Evolutionary conservation across 1,140 invertebrate genomes (phyloP).

Genomic region (Drosophila neocordata): DNA sequence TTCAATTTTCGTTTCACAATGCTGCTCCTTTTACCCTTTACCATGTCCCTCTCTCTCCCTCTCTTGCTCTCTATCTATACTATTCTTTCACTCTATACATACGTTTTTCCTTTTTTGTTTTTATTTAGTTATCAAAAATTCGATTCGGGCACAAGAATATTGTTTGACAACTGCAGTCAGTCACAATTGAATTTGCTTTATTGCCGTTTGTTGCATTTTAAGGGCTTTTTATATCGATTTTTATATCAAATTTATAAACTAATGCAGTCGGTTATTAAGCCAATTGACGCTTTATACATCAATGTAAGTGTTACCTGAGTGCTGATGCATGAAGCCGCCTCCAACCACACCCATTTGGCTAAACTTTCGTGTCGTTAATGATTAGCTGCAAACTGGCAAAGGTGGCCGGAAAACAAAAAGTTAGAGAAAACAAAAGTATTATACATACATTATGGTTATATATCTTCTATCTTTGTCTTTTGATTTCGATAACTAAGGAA

Average conservation of each 20-base stretch:
- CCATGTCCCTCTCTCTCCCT: no score
- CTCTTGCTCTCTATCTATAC: no score
- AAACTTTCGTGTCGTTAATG: constrained; percentile 53
- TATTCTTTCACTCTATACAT: constrained; percentile 19
- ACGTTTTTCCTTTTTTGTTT: constrained; percentile 35
- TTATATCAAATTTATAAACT: constrained; percentile 14
- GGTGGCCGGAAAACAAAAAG: no score
- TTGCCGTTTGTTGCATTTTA: constrained; percentile 49
- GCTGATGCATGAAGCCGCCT: constrained; percentile 22
- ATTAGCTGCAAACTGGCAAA: constrained; percentile 28
- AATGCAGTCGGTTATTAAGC: constrained; percentile 49
- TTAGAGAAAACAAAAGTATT: no score
- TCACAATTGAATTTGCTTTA: constrained; percentile 76
- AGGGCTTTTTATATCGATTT: constrained; percentile 61
- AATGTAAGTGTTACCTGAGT: constrained; percentile 18
- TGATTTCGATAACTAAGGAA: no score
- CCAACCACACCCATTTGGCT: constrained; percentile 30
- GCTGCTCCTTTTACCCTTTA: constrained; percentile 40
- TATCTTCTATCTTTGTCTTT: no score
- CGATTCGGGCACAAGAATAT: constrained; percentile 51
- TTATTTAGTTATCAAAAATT: constrained; percentile 55
- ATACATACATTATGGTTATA: background rate
- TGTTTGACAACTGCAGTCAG: constrained; percentile 79
- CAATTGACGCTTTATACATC: constrained; percentile 40
- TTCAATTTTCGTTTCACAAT: constrained; percentile 78